Conservation (phyloP, 2,888 invertebrate species). For the Itoplectis maculator region DNA sequence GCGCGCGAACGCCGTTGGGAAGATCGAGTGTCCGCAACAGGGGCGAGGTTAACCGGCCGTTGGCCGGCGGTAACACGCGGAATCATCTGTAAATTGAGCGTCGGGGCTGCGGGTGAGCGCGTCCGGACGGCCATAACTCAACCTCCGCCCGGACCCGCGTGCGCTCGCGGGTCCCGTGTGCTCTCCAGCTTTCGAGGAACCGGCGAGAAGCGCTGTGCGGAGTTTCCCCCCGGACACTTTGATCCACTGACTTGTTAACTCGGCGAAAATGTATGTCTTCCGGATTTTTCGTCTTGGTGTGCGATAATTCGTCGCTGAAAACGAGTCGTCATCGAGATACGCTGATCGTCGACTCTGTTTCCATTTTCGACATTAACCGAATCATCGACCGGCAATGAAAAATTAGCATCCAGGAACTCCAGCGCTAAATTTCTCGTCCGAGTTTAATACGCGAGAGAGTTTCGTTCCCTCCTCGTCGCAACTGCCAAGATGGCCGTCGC, state of each 20-base stretch:
- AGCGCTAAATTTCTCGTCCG: not conserved
- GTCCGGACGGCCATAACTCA: constrained; percentile 85
- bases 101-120: constrained; percentile 84
- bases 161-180: constrained; percentile 66
- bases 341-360: not conserved
- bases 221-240: constrained; percentile 36
- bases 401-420: not conserved
- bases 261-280: not conserved
- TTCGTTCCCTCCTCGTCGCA: constrained; percentile 33
- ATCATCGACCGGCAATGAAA: not conserved
- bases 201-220: constrained; percentile 35
- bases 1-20: constrained; percentile 73
- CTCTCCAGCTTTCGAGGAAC: constrained; percentile 61
- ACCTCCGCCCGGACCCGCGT: constrained; percentile 70
- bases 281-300: not conserved
- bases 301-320: not conserved
- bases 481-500: constrained; percentile 56
- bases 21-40: constrained; percentile 85
- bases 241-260: constrained; percentile 13
- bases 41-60: constrained; percentile 84
- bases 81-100: constrained; percentile 88
- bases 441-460: constrained; percentile 28
- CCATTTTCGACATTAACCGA: constrained; percentile 5
- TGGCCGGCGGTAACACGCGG: constrained; percentile 85
- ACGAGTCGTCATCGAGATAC: not conserved